Conservation (phyloP, 2,797 vertebrate species). For the Halcyon smyrnensis region DNA sequence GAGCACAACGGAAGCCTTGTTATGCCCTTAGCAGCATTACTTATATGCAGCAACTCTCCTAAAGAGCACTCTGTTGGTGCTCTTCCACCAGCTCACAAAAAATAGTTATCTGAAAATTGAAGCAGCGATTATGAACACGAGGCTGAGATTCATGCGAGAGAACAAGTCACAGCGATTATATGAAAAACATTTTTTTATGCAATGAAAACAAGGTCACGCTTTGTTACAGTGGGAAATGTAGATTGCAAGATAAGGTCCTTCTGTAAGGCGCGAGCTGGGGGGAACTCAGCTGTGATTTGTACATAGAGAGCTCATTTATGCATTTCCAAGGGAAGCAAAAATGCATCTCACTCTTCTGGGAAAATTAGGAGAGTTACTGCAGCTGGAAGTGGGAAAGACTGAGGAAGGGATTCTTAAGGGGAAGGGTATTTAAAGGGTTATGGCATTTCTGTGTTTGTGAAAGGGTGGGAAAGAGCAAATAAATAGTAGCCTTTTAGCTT, state of each 20-base stretch:
- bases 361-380: conserved; percentile 75
- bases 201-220: conserved; percentile 81
- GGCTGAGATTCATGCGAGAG: conserved; percentile 24
- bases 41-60: conserved; percentile 59
- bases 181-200: conserved; percentile 74
- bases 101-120: conserved; percentile 66
- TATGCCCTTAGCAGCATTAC: neutral
- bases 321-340: conserved; percentile 78
- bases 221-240: conserved; percentile 76
- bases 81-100: conserved; percentile 60
- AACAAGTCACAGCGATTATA: conserved; percentile 49
- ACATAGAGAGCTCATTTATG: conserved; percentile 84
- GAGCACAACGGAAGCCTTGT: conserved; percentile 70
- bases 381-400: conserved; percentile 78
- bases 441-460: neutral
- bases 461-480: conserved; percentile 58
- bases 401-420: conserved; percentile 65
- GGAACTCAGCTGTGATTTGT: conserved; percentile 77
- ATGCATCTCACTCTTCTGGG: conserved; percentile 71
- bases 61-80: conserved; percentile 69
- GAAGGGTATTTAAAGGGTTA: conserved; percentile 62
- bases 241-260: conserved; percentile 82
- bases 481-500: conserved; percentile 58
- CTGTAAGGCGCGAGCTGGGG: conserved; percentile 73
- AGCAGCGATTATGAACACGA: conserved; percentile 50